Base-by-base conservation (phyloP, 2,888 invertebrate genomes). In the Tipula helvola region DNA sequence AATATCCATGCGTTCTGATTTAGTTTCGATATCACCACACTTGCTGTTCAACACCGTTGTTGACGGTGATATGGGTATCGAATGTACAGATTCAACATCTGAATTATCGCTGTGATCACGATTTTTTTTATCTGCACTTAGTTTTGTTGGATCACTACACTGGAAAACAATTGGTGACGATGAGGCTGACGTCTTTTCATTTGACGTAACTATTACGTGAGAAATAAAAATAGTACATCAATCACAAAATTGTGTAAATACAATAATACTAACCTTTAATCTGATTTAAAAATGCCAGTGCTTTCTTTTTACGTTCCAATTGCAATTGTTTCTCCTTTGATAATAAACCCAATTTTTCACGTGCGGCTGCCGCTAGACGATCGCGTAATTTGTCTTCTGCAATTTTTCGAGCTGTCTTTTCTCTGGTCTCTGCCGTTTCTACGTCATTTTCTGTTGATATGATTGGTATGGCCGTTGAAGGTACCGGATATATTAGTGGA, bases 241-340 rank as follows among this genome's bases (percentile, higher is more conserved):
- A 12, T 86, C 10, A 86, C n/a, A 13, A 36, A 36, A 16, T 10
- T 44, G 39, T 83, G 18, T 86, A 85, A 47, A 86, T 36, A 16
- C 71, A 28, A 71, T 28, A 42, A 36, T 36, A 87, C 86, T 87
- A 88, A 91, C 91, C 90, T 89, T 91, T 91, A n/a, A 92, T 91
- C 89, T 92, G 91, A 89, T 90, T 91, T 10, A 96, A 93, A 91
- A 98, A 97, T 90, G 96, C 95, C 10, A 96, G 95, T 0, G 97
- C 97, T 89, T 96, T 95, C 39, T 94, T 94, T 88, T 96, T 95
- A 0, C 97, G 92, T 90, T 96, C 96, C 88, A 94, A 89, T 89
- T 96, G 96, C 87, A 95, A 89, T 88, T 92, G 90, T 88, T 94
- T 91, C 89, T 94, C 94, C 89, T 93, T 91, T 89, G 92, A 90